Evolutionary conservation across 2,797 vertebrate genomes (phyloP).

Genomic region (Gobio occitaniae): DNA sequence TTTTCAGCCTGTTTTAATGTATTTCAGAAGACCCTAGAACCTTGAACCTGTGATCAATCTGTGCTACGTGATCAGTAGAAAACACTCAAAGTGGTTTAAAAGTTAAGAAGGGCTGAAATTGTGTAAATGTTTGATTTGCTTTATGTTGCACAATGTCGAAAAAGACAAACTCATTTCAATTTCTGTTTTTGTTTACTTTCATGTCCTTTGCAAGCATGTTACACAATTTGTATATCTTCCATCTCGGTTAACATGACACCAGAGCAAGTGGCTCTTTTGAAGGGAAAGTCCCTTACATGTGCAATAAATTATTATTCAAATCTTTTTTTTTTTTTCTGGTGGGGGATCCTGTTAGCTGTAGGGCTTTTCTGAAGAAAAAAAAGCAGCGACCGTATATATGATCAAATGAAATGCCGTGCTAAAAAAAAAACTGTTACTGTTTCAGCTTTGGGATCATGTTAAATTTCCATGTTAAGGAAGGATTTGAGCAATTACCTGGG

Average conservation of each 20-base stretch:
- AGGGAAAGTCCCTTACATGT: slow-evolving; percentile 3
- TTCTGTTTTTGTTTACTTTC: slow-evolving; percentile 18
- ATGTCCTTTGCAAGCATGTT: neutral
- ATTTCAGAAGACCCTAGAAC: neutral
- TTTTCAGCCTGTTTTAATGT: neutral
- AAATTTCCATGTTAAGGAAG: slow-evolving; percentile 27
- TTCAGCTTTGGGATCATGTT: slow-evolving; percentile 1
- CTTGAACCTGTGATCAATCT: too few species aligned
- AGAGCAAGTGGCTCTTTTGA: slow-evolving; percentile 25
- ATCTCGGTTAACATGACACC: slow-evolving; percentile 21
- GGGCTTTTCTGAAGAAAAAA: slow-evolving; percentile 2
- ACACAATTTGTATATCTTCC: slow-evolving; percentile 31
- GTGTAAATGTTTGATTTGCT: slow-evolving; percentile 9
- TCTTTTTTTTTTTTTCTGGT: neutral
- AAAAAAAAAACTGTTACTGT: slow-evolving; percentile 4
- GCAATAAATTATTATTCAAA: slow-evolving; percentile 44
- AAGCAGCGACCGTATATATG: neutral
- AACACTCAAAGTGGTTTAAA: neutral
- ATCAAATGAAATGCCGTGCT: neutral
- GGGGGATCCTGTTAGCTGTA: slow-evolving; percentile 42
- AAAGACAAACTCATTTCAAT: neutral
- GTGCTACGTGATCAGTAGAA: neutral
- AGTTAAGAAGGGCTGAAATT: neutral
- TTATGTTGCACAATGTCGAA: slow-evolving; percentile 34
- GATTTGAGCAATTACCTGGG: slow-evolving; percentile 10